Conservation (phyloP, 2,113 vertebrate genomes). For the Rhinichthys klamathensis region DNA sequence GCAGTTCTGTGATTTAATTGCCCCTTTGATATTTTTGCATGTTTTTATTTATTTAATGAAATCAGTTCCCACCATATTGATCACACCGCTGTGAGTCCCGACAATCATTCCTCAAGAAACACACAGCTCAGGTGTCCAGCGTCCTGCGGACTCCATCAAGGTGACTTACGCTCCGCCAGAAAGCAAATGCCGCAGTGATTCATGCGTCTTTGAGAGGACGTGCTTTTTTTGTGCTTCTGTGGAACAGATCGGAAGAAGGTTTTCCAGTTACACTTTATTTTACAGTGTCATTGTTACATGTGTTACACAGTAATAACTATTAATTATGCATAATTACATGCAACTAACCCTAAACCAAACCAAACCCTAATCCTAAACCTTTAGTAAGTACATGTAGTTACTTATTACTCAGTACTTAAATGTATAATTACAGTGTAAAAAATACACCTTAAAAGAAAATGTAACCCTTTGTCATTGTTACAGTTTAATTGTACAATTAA, state of each 20-base stretch:
- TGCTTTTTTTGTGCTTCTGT: not conserved
- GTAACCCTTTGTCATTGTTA: too few species aligned
- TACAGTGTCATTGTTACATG: too few species aligned
- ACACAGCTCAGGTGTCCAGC: conserved; percentile 18
- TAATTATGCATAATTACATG: too few species aligned
- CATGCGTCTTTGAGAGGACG: conserved; percentile 22
- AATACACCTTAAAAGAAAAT: too few species aligned
- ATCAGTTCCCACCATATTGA: not conserved
- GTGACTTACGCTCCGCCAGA: conserved; percentile 48
- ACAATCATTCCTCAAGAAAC: not conserved
- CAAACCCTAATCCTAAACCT: too few species aligned
- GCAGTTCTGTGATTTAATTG: not conserved
- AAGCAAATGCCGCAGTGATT: conserved; percentile 6
- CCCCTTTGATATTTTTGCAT: not conserved
- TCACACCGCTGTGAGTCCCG: not conserved
- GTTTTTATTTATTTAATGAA: not conserved
- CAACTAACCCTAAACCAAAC: too few species aligned
- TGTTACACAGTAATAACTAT: too few species aligned
- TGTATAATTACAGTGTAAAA: too few species aligned
- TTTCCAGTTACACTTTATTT: not conserved
- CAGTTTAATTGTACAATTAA: too few species aligned
- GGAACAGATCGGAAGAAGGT: conserved; percentile 26
- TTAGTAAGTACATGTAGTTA: too few species aligned
- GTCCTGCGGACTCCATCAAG: conserved; percentile 46
- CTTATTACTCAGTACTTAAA: too few species aligned